Conservation (phyloP, 2,113 vertebrate species). For the Gallinago media region DNA sequence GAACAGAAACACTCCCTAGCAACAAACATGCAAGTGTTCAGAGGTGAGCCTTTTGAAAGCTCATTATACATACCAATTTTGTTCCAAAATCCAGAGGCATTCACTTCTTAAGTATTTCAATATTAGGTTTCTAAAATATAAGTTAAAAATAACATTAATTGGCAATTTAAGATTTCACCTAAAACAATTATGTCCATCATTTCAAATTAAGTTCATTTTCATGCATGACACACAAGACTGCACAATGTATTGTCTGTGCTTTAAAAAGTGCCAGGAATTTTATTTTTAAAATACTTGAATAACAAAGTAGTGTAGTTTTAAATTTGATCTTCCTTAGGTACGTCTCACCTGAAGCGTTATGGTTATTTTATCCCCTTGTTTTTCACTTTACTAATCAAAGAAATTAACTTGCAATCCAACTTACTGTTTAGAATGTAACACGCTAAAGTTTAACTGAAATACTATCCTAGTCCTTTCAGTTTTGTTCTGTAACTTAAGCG, state of each 20-base stretch:
- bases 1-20: background rate
- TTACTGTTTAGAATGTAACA: background rate
- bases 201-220: background rate
- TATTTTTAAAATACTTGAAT: background rate
- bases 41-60: background rate
- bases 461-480: background rate
- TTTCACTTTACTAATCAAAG: background rate
- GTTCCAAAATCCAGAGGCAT: conserved; percentile 13
- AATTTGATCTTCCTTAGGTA: background rate
- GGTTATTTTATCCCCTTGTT: background rate
- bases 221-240: background rate
- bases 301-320: background rate
- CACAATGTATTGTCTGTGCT: background rate
- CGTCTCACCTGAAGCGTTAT: background rate
- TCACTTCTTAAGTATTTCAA: background rate
- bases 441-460: background rate
- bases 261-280: background rate
- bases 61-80: background rate
- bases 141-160: background rate
- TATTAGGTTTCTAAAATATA: conserved; percentile 1
- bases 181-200: background rate
- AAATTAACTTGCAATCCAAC: background rate
- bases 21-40: background rate
- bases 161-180: background rate
- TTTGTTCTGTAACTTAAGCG: background rate